phyloP scores from a whole-genome alignment of 2,888 invertebrate genomes.

The Calameuta idolon region DNA sequence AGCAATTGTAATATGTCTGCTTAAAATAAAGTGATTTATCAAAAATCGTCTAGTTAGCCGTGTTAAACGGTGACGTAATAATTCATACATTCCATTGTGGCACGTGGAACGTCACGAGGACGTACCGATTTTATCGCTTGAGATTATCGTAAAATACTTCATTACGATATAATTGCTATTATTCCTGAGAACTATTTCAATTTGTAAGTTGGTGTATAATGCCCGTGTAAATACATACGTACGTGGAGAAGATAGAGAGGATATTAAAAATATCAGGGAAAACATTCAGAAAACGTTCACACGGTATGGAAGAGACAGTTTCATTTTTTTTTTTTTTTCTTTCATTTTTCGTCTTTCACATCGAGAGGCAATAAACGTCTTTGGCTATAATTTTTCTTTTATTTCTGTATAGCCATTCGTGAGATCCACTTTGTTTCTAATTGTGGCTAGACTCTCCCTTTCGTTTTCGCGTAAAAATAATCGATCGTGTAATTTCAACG shows the following conservation, averaged over 20 bases:
- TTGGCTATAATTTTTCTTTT: background rate
- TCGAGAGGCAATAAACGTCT: background rate
- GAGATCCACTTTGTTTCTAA: background rate
- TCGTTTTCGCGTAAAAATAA: background rate
- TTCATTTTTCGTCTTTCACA: constrained; percentile 6
- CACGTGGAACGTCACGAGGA: background rate
- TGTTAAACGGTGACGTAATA: background rate
- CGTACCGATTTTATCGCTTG: background rate
- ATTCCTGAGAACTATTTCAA: background rate
- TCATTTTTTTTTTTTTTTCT: background rate
- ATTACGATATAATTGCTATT: background rate
- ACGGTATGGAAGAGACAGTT: background rate
- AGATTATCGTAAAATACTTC: background rate
- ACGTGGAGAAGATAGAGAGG: background rate
- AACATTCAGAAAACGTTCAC: background rate
- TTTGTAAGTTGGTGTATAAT: background rate
- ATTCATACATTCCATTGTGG: background rate
- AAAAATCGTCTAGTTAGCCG: background rate
- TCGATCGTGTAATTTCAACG: background rate
- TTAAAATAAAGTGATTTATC: background rate
- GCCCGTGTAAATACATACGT: background rate
- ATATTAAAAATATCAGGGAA: background rate
- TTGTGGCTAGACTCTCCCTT: background rate
- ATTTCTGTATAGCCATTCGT: background rate
- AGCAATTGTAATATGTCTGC: background rate